A percentile compares a stretch with the other conserved stretches of the same genome.
Conservation (phyloP, 2,888 invertebrate species). For the Asteroscopus sphinx region DNA sequence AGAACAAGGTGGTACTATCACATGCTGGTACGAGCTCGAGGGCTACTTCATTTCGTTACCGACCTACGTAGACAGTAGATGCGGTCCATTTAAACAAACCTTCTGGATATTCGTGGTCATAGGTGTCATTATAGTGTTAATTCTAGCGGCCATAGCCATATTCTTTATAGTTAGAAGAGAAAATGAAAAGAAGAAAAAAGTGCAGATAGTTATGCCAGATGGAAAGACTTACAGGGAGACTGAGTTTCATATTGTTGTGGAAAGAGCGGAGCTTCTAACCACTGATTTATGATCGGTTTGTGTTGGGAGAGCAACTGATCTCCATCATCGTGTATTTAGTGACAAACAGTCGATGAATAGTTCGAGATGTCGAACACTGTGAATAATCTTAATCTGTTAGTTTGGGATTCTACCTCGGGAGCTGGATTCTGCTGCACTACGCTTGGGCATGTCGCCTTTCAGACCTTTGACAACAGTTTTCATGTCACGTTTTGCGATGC, state of each 20-base stretch:
- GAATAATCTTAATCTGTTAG: slow-evolving; percentile 50
- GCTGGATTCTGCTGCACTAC: slow-evolving; percentile 20
- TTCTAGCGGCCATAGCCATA: slow-evolving; percentile 84
- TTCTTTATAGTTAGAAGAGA: slow-evolving; percentile 83
- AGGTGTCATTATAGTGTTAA: slow-evolving; percentile 81
- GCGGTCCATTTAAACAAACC: slow-evolving; percentile 81
- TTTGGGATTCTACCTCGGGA: slow-evolving; percentile 72
- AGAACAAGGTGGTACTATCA: slow-evolving; percentile 77
- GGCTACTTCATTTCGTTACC: slow-evolving; percentile 78
- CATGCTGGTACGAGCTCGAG: slow-evolving; percentile 83
- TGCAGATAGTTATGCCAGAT: slow-evolving; percentile 94
- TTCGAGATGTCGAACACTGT: slow-evolving; percentile 52
- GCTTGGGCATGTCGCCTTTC: neutral
- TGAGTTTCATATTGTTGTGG: slow-evolving; percentile 95
- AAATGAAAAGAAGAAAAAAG: slow-evolving; percentile 89
- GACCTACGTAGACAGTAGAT: slow-evolving; percentile 79
- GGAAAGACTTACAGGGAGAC: slow-evolving; percentile 95
- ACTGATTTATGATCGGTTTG: slow-evolving; percentile 91
- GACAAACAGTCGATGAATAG: slow-evolving; percentile 43
- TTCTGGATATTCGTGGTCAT: slow-evolving; percentile 87
- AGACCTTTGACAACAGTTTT: slow-evolving; percentile 7
- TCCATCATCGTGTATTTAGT: slow-evolving; percentile 50
- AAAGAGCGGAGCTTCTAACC: slow-evolving; percentile 94
- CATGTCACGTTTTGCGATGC: slow-evolving; percentile 1
- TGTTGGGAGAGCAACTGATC: slow-evolving; percentile 53